Percentiles rank a stretch among this genome's conserved stretches.
Conservation (phyloP, 2,797 vertebrate genomes). For the Hippoglossus hippoglossus region DNA sequence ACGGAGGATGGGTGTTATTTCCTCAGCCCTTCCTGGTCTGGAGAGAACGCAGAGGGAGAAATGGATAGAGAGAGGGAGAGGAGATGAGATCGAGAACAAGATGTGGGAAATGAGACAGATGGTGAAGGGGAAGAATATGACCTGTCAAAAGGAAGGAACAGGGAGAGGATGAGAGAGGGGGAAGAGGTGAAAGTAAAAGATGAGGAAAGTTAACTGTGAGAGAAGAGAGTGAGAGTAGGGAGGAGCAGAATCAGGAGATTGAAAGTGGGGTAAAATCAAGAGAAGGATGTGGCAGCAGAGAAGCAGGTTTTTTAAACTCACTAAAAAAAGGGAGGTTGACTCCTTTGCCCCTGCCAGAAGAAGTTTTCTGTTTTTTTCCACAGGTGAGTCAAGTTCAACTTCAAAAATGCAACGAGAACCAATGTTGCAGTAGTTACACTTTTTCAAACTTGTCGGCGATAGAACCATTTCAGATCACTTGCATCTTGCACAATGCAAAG, state of each 20-base stretch:
- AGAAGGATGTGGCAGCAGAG: neutral
- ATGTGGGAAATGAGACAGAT: too few species aligned
- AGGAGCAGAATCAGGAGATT: neutral
- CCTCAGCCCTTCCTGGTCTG: slow-evolving; percentile 78
- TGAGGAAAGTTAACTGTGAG: neutral
- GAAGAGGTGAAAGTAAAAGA: neutral
- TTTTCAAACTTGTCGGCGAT: too few species aligned
- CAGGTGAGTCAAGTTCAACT: too few species aligned
- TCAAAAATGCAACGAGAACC: too few species aligned
- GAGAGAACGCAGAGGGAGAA: slow-evolving; percentile 6
- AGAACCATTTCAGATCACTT: too few species aligned
- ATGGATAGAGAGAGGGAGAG: neutral
- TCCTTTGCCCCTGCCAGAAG: too few species aligned
- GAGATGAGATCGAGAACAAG: neutral
- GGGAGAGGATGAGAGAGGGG: neutral
- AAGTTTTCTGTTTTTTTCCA: too few species aligned
- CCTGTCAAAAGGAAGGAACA: neutral
- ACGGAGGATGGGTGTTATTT: slow-evolving; percentile 84
- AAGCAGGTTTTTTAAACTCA: too few species aligned
- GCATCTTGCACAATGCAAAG: too few species aligned
- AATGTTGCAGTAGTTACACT: too few species aligned
- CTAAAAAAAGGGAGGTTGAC: neutral
- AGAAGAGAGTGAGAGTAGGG: neutral
- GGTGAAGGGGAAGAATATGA: too few species aligned
- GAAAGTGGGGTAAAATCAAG: slow-evolving; percentile 9